Evolutionary conservation across 2,888 invertebrate genomes (phyloP).

Genomic region (Dorcus hopei): DNA sequence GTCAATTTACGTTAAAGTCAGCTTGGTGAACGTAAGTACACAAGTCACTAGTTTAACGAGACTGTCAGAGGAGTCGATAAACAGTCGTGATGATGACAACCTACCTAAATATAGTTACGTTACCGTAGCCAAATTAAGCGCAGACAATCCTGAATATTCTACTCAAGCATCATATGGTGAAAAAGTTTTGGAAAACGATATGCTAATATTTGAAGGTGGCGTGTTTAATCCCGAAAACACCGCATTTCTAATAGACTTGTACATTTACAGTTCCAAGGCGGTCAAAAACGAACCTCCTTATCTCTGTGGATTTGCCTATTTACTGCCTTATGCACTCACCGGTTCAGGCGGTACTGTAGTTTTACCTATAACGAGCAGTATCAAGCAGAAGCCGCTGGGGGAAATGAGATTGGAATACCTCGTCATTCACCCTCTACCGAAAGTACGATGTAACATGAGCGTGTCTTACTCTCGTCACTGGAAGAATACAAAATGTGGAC

Average conservation of each 20-base stretch:
- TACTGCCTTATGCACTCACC: constrained; percentile 80
- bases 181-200: constrained; percentile 68
- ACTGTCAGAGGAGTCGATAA: constrained; percentile 62
- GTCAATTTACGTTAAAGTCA: constrained; percentile 65
- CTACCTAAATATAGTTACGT: constrained; percentile 53
- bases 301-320: constrained; percentile 87
- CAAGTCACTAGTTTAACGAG: constrained; percentile 40
- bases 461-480: constrained; percentile 81
- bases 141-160: constrained; percentile 63
- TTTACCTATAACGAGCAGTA: constrained; percentile 78
- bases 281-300: constrained; percentile 69
- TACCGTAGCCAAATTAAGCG: constrained; percentile 65
- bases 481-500: constrained; percentile 70
- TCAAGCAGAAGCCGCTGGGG: constrained; percentile 84
- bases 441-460: constrained; percentile 69
- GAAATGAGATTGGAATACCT: constrained; percentile 66
- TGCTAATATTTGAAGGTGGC: constrained; percentile 75
- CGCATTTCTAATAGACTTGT: constrained; percentile 83
- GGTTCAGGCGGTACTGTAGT: constrained; percentile 70
- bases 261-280: constrained; percentile 65
- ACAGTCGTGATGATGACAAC: constrained; percentile 58
- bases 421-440: constrained; percentile 62
- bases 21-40: constrained; percentile 35
- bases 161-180: constrained; percentile 82
- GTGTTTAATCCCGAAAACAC: constrained; percentile 70